A percentile compares a stretch with the other conserved stretches of the same genome.
phyloP scores from a whole-genome alignment of 1,140 invertebrate genomes.

The Magallana ariakensis region DNA sequence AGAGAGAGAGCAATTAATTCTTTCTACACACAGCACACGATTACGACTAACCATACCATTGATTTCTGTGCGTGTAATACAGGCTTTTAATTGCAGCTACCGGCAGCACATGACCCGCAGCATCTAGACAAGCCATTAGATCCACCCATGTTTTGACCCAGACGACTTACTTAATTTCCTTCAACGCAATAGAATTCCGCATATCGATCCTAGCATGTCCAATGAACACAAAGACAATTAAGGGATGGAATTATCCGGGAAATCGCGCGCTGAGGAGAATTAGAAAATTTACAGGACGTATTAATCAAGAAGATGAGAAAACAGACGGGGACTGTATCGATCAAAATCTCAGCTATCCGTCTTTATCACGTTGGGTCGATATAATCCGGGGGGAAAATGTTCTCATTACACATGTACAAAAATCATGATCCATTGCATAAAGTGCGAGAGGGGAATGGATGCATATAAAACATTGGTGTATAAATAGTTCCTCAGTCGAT shows the following conservation, averaged over 20 bases:
- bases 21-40: neutral
- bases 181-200: neutral
- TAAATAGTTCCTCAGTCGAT: too few relatives aligned
- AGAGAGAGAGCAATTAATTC: neutral
- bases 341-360: slow-evolving; percentile 1
- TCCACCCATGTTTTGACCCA: slow-evolving; percentile 25
- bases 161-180: neutral
- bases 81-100: neutral
- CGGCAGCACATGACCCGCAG: neutral
- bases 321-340: neutral
- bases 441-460: too few relatives aligned
- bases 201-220: neutral
- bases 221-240: slow-evolving; percentile 25
- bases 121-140: slow-evolving; percentile 15
- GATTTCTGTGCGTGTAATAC: neutral
- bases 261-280: slow-evolving; percentile 27
- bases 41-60: neutral
- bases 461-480: too few relatives aligned
- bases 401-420: neutral
- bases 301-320: slow-evolving; percentile 32
- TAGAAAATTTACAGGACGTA: slow-evolving; percentile 14
- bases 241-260: slow-evolving; percentile 29
- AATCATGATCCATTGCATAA: neutral
- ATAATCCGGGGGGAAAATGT: neutral
- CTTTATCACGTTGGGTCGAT: slow-evolving; percentile 29